Percentiles rank a stretch among this genome's conserved stretches.
phyloP scores from a whole-genome alignment of 2,797 vertebrate genomes.

The Aselliscus stoliczkanus region DNA sequence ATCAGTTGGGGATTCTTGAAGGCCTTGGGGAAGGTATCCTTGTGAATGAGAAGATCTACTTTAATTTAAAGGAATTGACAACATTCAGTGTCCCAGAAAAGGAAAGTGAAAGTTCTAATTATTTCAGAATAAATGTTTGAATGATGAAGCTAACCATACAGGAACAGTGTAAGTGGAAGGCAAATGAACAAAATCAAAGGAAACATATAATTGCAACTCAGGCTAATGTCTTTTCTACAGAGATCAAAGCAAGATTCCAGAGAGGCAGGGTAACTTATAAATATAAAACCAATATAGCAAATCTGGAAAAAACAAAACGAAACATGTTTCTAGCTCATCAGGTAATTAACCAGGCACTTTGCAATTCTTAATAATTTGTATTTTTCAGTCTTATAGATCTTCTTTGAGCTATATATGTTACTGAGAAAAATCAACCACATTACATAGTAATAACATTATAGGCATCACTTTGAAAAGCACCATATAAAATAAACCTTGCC shows the following conservation, averaged over 20 bases:
- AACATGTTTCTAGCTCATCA: constrained; percentile 29
- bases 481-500: constrained; percentile 55
- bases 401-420: not conserved
- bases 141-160: not conserved
- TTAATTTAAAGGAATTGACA: constrained; percentile 10
- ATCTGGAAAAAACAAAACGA: not conserved
- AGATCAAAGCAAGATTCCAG: constrained; percentile 38
- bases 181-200: constrained; percentile 1
- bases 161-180: not conserved
- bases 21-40: not conserved
- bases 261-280: constrained; percentile 17
- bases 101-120: not conserved
- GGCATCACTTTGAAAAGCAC: constrained; percentile 41
- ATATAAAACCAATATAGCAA: not conserved
- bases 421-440: constrained; percentile 44
- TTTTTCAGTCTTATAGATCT: constrained; percentile 7
- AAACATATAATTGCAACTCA: not conserved
- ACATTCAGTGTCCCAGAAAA: not conserved
- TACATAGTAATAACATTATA: constrained; percentile 41
- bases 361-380: constrained; percentile 10
- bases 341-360: constrained; percentile 3
- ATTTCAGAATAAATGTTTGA: not conserved
- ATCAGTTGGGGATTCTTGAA: not conserved
- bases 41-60: not conserved
- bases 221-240: not conserved